These are phyloP conservation scores for Octomys mimax DNA, from an alignment of 2,797 vertebrate genomes.

Conservation along the genomic window DNA sequence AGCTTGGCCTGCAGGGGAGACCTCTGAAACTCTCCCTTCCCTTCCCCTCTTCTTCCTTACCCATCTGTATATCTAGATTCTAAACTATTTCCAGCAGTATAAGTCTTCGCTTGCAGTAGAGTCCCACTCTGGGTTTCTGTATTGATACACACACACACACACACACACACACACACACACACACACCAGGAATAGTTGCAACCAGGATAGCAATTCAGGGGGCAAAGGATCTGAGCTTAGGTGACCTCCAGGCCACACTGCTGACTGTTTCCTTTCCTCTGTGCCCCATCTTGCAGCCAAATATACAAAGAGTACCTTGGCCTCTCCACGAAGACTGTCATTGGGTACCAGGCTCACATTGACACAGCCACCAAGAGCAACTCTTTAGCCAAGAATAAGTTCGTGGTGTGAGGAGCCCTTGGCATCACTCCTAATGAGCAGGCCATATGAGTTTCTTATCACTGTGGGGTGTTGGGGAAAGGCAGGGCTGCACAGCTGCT, in stretches of 20 bases:
- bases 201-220: background rate
- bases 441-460: background rate
- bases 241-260: background rate
- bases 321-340: slow-evolving; percentile 90
- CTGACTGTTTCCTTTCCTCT: background rate
- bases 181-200: background rate
- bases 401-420: slow-evolving; percentile 89
- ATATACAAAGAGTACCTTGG: slow-evolving; percentile 92
- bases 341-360: slow-evolving; percentile 94
- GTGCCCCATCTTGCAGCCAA: slow-evolving; percentile 81
- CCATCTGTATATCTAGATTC: background rate
- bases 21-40: background rate
- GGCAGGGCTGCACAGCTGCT: background rate
- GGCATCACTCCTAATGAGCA: background rate
- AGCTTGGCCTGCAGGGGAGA: background rate
- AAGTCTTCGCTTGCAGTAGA: background rate
- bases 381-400: slow-evolving; percentile 92
- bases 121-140: background rate
- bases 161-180: background rate
- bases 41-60: background rate
- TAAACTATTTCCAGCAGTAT: background rate
- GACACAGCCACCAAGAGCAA: slow-evolving; percentile 93
- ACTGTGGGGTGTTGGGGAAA: background rate
- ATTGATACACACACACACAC: background rate
- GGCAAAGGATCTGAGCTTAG: background rate